Percentiles rank a stretch among this genome's conserved stretches.
Conservation (phyloP, 2,888 invertebrate species). For the Rhogogaster chlorosoma region DNA sequence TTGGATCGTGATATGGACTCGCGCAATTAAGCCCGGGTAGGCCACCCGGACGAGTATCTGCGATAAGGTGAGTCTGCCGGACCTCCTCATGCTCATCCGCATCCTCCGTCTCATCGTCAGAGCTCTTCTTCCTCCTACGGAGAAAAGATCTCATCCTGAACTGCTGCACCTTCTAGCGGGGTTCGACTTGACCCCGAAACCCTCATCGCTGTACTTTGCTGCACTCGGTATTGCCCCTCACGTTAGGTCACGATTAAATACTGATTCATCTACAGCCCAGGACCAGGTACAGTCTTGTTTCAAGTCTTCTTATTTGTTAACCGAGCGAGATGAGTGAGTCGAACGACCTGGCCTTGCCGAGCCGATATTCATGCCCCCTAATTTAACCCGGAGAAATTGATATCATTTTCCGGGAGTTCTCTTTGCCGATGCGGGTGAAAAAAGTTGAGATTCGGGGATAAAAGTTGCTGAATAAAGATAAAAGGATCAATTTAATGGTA, state of each 20-base stretch:
- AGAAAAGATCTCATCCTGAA: slow-evolving; percentile 62
- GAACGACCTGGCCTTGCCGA: neutral
- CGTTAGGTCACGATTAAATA: slow-evolving; percentile 74
- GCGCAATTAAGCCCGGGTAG: slow-evolving; percentile 77
- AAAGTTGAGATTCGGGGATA: neutral
- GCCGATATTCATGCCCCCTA: neutral
- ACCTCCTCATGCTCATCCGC: slow-evolving; percentile 56
- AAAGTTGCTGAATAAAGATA: neutral
- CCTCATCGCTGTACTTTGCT: slow-evolving; percentile 49
- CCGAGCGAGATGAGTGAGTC: neutral
- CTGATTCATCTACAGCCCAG: slow-evolving; percentile 62
- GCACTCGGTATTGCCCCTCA: slow-evolving; percentile 55
- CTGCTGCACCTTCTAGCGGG: slow-evolving; percentile 38
- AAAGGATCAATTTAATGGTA: slow-evolving; percentile 33
- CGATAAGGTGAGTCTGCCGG: slow-evolving; percentile 74
- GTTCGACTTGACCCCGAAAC: slow-evolving; percentile 50
- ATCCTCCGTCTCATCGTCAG: slow-evolving; percentile 50
- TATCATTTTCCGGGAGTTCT: too few species aligned
- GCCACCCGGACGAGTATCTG: slow-evolving; percentile 76
- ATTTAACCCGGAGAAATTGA: neutral
- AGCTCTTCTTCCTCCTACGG: slow-evolving; percentile 56
- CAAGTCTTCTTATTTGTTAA: slow-evolving; percentile 35
- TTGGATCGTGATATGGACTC: slow-evolving; percentile 77
- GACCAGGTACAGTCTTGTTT: slow-evolving; percentile 18
- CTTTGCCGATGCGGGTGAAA: neutral